Percentiles rank a stretch among this genome's conserved stretches.
phyloP scores from a whole-genome alignment of 2,888 invertebrate genomes.

The Ariolimax columbianus region DNA sequence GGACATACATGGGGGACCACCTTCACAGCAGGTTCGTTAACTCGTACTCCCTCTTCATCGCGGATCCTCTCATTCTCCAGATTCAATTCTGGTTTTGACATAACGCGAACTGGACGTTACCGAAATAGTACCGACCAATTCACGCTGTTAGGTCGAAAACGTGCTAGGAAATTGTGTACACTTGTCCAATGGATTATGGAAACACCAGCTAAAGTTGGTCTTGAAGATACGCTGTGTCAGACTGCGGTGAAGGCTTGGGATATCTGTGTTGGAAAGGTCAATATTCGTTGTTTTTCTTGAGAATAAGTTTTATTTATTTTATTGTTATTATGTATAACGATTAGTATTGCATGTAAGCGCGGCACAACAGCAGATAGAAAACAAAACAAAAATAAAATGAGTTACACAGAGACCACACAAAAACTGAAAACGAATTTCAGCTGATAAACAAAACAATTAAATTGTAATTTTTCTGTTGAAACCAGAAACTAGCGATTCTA shows the following conservation, averaged over 20 bases:
- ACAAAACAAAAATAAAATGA: no score
- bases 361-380: no score
- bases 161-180: conserved; percentile 10
- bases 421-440: no score
- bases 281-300: no score
- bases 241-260: neutral
- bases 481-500: no score
- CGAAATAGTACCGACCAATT: neutral
- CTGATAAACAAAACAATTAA: no score
- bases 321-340: no score
- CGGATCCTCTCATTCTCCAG: neutral
- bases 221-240: neutral
- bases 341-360: no score
- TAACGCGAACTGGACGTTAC: neutral
- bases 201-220: neutral
- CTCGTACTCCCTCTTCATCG: no score
- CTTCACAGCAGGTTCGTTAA: conserved; percentile 2
- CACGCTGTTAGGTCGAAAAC: neutral
- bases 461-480: no score
- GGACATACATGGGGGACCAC: conserved; percentile 11
- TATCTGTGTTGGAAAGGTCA: neutral
- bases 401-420: no score
- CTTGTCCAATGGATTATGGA: conserved; percentile 5
- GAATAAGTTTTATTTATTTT: no score
- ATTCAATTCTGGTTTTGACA: neutral